phyloP scores from a whole-genome alignment of 2,888 invertebrate species.

The Lepidocyrtoides sp. region DNA sequence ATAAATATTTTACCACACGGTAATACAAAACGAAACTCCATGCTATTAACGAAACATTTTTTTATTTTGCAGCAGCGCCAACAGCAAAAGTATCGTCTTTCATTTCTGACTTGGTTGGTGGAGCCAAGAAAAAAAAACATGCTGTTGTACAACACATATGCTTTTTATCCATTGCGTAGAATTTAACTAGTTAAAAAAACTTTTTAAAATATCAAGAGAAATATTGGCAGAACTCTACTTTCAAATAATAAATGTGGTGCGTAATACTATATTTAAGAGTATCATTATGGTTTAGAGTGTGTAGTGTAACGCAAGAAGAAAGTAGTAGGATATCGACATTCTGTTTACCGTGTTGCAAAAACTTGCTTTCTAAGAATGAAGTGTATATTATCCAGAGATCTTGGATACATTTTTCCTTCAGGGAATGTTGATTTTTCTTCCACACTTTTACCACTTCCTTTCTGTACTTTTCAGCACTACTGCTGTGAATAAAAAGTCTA shows the following conservation, averaged over 20 bases:
- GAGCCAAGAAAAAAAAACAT: background rate
- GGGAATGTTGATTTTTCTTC: background rate
- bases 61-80: conserved; percentile 10
- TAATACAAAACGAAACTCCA: background rate
- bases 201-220: no score
- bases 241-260: no score
- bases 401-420: background rate
- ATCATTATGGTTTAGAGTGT: no score
- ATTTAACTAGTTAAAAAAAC: background rate
- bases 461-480: background rate
- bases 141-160: background rate
- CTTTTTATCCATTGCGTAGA: background rate
- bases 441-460: background rate
- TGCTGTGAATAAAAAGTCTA: background rate
- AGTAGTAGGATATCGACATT: no score
- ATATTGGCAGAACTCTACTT: no score
- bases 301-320: no score
- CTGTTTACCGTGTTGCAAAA: background rate
- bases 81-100: conserved; percentile 12
- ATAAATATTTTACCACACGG: background rate
- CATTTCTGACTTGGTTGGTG: background rate
- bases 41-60: background rate
- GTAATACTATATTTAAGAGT: no score
- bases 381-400: background rate
- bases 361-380: background rate